Percentiles rank a stretch among this genome's conserved stretches.
These are phyloP conservation scores for Diplodus puntazzo DNA, from an alignment of 2,797 vertebrate species.

Conservation along the genomic window DNA sequence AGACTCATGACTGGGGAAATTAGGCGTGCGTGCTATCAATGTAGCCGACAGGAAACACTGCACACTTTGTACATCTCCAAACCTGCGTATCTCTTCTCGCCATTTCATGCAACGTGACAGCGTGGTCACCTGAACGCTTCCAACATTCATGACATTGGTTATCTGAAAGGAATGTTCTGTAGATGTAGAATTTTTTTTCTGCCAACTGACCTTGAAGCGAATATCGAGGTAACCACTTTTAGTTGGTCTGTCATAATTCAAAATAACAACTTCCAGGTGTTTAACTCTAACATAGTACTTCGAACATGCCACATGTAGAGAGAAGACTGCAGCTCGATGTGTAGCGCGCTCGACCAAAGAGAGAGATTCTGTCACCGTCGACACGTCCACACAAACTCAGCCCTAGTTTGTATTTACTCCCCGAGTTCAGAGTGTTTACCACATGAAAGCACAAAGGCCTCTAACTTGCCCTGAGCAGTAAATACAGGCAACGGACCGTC, in stretches of 20 bases:
- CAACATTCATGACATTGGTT: slow-evolving; percentile 4
- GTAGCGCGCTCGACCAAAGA: neutral
- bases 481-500: slow-evolving; percentile 9
- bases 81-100: slow-evolving; percentile 2
- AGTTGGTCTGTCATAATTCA: neutral
- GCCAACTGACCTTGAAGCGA: neutral
- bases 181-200: neutral
- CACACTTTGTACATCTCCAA: slow-evolving; percentile 1
- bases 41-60: slow-evolving; percentile 32
- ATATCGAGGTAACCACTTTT: neutral
- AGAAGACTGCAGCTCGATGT: neutral
- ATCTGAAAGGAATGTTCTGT: slow-evolving; percentile 1
- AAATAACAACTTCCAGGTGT: neutral
- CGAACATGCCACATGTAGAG: neutral
- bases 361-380: neutral
- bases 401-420: slow-evolving; percentile 23
- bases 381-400: slow-evolving; percentile 3
- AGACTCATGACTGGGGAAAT: slow-evolving; percentile 57
- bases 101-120: slow-evolving; percentile 25
- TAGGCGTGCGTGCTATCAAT: slow-evolving; percentile 29
- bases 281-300: slow-evolving; percentile 6
- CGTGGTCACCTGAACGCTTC: neutral
- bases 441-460: slow-evolving; percentile 12
- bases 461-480: slow-evolving; percentile 11
- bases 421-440: slow-evolving; percentile 1